phyloP scores from a whole-genome alignment of 53 echinoderm and acorn worm species.

The Holothuria scabra region DNA sequence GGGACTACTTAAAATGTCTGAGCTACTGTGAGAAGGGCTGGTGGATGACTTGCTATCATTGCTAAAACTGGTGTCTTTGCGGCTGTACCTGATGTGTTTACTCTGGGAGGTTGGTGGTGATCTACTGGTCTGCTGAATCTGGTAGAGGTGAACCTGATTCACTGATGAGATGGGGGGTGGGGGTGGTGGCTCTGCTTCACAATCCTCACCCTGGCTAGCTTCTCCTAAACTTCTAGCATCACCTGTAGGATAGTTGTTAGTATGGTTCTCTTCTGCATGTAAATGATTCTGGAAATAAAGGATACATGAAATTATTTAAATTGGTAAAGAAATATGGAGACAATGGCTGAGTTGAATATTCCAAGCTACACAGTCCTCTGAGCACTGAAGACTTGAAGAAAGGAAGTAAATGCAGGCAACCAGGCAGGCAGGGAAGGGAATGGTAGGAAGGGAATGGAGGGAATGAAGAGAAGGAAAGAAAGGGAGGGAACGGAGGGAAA shows the following conservation, averaged over 20 bases:
- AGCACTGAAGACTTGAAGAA: too few species aligned
- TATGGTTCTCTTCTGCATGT: conserved; percentile 15
- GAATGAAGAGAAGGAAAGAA: too few species aligned
- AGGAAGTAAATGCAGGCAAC: too few species aligned
- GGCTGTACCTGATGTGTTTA: conserved; percentile 58
- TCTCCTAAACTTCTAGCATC: conserved; percentile 54
- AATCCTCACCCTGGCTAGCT: conserved; percentile 88
- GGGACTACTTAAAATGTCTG: conserved; percentile 71
- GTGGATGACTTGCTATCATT: conserved; percentile 66
- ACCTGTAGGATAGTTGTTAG: conserved; percentile 31
- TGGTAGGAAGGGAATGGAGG: too few species aligned
- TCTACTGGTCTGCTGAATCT: conserved; percentile 52
- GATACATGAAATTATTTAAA: too few species aligned
- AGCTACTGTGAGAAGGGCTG: conserved; percentile 68
- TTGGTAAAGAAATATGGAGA: too few species aligned
- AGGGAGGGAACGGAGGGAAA: too few species aligned
- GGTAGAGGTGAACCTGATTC: conserved; percentile 61
- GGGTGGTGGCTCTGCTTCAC: conserved; percentile 91
- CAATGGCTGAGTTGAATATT: too few species aligned
- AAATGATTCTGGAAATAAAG: not conserved
- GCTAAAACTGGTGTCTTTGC: conserved; percentile 62
- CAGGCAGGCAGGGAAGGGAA: too few species aligned
- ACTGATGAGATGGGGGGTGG: conserved; percentile 57
- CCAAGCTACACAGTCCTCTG: too few species aligned
- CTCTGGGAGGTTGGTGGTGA: conserved; percentile 43